These are phyloP conservation scores for Flexamia atlantica DNA, from an alignment of 2,888 invertebrate genomes.

Conservation along the genomic window DNA sequence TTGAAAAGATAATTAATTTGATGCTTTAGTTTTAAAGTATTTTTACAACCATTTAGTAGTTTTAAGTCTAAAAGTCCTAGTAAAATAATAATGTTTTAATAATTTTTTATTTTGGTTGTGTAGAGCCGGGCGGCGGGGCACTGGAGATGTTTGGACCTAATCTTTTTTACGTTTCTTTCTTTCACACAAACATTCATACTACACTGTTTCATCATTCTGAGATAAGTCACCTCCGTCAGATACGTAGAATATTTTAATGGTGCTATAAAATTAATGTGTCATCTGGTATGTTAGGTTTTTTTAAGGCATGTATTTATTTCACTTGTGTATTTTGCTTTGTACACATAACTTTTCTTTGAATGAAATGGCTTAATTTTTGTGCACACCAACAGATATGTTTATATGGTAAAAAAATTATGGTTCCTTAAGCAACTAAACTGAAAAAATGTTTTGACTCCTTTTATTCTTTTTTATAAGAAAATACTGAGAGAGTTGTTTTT, in stretches of 20 bases:
- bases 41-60: slow-evolving; percentile 1
- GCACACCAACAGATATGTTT: too few relatives aligned
- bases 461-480: too few relatives aligned
- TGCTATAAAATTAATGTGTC: slow-evolving; percentile 43
- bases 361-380: too few relatives aligned
- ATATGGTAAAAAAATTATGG: too few relatives aligned
- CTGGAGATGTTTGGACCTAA: slow-evolving; percentile 14
- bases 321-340: too few relatives aligned
- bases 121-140: slow-evolving; percentile 44
- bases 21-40: slow-evolving; percentile 6
- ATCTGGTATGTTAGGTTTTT: slow-evolving; percentile 15
- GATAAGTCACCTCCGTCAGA: slow-evolving; percentile 9
- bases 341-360: too few relatives aligned
- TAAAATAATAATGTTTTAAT: slow-evolving; percentile 40
- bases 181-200: slow-evolving; percentile 55
- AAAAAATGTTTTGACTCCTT: too few relatives aligned
- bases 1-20: not conserved
- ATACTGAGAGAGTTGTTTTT: too few relatives aligned
- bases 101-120: slow-evolving; percentile 52
- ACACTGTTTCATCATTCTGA: slow-evolving; percentile 48
- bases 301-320: not conserved
- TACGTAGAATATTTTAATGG: slow-evolving; percentile 9
- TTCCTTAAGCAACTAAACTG: too few relatives aligned
- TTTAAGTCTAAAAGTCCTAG: slow-evolving; percentile 14
- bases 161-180: slow-evolving; percentile 44